Percentiles rank a stretch among this genome's conserved stretches.
These are phyloP conservation scores for Leptothorax acervorum DNA, from an alignment of 2,888 invertebrate genomes.

Conservation along the genomic window DNA sequence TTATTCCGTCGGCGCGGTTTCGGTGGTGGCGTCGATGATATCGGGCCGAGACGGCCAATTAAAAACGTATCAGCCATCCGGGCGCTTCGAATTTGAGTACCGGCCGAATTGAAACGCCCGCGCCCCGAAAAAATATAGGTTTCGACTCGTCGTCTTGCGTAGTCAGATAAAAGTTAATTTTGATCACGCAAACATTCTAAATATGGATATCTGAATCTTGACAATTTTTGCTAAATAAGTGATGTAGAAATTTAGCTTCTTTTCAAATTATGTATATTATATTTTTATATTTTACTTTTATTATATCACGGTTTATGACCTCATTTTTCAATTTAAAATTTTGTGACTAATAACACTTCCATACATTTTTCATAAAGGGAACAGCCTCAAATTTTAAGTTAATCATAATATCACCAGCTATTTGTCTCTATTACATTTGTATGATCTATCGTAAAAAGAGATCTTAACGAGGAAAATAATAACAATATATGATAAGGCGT, in stretches of 20 bases:
- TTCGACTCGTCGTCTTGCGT: slow-evolving; percentile 7
- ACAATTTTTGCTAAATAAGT: background rate
- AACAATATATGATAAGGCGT: slow-evolving; percentile 7
- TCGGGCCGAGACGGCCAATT: slow-evolving; percentile 52
- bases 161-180: background rate
- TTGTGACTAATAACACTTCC: background rate
- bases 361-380: background rate
- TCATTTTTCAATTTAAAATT: background rate
- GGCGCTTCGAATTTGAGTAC: slow-evolving; percentile 29
- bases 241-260: background rate
- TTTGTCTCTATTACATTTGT: background rate
- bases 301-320: background rate
- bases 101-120: slow-evolving; percentile 46
- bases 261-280: background rate
- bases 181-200: background rate
- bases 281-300: background rate
- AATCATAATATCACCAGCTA: background rate
- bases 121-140: background rate
- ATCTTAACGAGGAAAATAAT: slow-evolving; percentile 5
- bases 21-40: slow-evolving; percentile 40
- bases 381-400: background rate
- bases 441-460: background rate
- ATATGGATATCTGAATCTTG: background rate
- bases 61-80: slow-evolving; percentile 60
- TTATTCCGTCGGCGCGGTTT: slow-evolving; percentile 49